These are phyloP conservation scores for Ypsolopha sequella DNA, from an alignment of 2,888 invertebrate species.

Conservation along the genomic window DNA sequence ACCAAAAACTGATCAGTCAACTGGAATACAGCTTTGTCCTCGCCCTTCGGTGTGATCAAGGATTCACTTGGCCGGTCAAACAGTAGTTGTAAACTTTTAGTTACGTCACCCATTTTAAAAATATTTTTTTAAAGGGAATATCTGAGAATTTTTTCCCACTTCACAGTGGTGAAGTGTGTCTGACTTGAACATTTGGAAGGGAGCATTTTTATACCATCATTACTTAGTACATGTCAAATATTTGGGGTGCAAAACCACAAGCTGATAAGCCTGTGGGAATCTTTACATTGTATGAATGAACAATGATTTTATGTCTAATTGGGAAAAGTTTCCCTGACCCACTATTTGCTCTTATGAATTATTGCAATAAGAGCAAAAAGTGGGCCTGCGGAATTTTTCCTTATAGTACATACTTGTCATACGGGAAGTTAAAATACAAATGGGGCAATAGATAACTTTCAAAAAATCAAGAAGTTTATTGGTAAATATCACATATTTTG, in stretches of 20 bases:
- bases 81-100: slow-evolving; percentile 42
- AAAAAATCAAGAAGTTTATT: too few relatives aligned
- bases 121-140: neutral
- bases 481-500: neutral
- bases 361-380: neutral
- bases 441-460: too few relatives aligned
- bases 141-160: neutral
- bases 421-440: too few relatives aligned
- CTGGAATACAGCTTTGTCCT: slow-evolving; percentile 69
- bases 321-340: too few relatives aligned
- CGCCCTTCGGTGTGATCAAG: slow-evolving; percentile 73
- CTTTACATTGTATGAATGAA: too few relatives aligned
- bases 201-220: neutral
- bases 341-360: neutral
- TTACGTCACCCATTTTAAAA: slow-evolving; percentile 31
- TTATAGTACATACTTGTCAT: too few relatives aligned
- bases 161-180: neutral
- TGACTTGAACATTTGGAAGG: neutral
- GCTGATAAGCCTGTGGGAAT: neutral
- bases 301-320: too few relatives aligned
- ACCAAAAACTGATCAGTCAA: slow-evolving; percentile 74
- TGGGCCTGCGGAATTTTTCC: too few relatives aligned
- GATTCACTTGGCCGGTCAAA: slow-evolving; percentile 75
- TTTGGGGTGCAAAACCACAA: neutral
- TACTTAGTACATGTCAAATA: neutral